Evolutionary conservation across 2,888 invertebrate genomes (phyloP), one percentile per base, ranked within the genome.

Genomic region (Drosophila paranaensis): DNA sequence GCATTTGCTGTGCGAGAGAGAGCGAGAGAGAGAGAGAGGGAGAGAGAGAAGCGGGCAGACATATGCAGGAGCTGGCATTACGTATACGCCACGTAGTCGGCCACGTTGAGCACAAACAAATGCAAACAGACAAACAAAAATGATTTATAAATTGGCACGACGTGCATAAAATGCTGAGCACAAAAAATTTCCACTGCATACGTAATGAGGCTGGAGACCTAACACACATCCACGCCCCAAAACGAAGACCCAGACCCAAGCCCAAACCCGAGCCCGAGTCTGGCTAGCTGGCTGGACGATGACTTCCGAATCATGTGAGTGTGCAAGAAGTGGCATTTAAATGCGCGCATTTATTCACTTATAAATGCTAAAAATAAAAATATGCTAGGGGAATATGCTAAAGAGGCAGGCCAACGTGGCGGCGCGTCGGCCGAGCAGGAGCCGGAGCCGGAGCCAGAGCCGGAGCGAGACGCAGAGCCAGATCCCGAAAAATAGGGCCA

Each of bases 71-170:
- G 73, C 57, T 65, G 60, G 72, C 56, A 81, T 79, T 74, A 84
- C 79, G 78, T 80, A 79, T 76, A 88, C 79, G 81, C 87, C 83
- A 77, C 81, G 79, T 83, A 71, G 73, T 58, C 71, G 68, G 60
- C 87, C 72, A 81, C 73, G 83, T 77, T 73, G 82, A 77, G 58
- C 74, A 81, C 72, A 79, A 77, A 71, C 71, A 77, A 72, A 69
- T 62, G 80, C 86, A 84, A 84, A 85, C 88, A 88, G 88, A 80
- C 86, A 85, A 85, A 85, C 84, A 85, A 85, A 90, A 91, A 90
- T 91, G 90, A 91, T 91, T 90, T 91, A 91, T 91, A 91, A 91
- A 91, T 91, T 91, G 90, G 88, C 87, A 80, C 82, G 83, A 91
- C 91, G 91, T 91, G 91, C 82, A 91, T 82, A 89, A 90, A 91